Conservation (phyloP, 2,113 vertebrate species). For the Myxocyprinus asiaticus region DNA sequence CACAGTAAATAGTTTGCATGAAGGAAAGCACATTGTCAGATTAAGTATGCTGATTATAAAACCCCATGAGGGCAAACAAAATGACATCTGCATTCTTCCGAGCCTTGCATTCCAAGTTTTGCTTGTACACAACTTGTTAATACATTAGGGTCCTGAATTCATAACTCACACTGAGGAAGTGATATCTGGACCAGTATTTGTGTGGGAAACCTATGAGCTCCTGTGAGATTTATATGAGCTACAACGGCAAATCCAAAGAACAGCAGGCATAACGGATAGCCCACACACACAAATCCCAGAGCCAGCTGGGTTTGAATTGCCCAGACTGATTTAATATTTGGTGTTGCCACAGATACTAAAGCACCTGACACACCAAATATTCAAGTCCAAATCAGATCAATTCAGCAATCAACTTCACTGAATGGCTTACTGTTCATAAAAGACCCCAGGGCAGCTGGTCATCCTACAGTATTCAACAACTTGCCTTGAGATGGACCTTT, state of each 20-base stretch:
- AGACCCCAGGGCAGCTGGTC: not conserved
- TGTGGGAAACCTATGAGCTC: conserved; percentile 19
- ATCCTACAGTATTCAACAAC: too few relatives aligned
- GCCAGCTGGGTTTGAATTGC: conserved; percentile 21
- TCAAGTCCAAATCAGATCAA: conserved; percentile 16
- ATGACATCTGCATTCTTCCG: not conserved
- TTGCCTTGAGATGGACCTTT: too few relatives aligned
- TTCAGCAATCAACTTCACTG: conserved; percentile 28
- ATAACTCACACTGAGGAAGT: not conserved
- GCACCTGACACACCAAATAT: conserved; percentile 6
- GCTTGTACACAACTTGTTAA: not conserved
- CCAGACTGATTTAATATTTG: conserved; percentile 27
- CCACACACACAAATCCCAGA: not conserved
- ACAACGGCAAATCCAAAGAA: not conserved
- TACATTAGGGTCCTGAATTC: not conserved
- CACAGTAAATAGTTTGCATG: not conserved
- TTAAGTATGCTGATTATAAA: conserved; percentile 9
- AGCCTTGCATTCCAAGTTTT: not conserved
- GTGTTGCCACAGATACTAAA: not conserved
- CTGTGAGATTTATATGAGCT: conserved; percentile 19
- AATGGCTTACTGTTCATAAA: not conserved
- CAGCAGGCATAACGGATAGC: conserved; percentile 21
- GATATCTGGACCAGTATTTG: conserved; percentile 6
- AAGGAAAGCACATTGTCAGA: not conserved
- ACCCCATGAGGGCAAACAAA: conserved; percentile 6